These are phyloP conservation scores for Trissolcus brochymenae DNA, from an alignment of 2,888 invertebrate species.

Conservation along the genomic window DNA sequence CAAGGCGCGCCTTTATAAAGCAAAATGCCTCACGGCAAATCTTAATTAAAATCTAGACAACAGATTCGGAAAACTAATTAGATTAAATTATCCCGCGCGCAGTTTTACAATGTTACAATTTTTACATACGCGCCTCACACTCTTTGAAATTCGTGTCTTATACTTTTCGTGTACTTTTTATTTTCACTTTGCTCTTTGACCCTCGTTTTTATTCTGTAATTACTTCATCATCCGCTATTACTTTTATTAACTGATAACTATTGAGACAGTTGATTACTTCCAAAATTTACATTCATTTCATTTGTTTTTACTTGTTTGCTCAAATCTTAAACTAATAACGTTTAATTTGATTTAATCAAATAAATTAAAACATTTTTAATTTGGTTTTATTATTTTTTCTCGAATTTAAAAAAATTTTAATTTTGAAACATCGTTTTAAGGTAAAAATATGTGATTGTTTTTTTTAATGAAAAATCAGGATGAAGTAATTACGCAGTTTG, in stretches of 20 bases:
- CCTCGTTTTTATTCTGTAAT: too few species aligned
- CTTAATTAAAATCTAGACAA: conserved; percentile 70
- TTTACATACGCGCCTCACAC: conserved; percentile 4
- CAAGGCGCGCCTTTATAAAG: neutral
- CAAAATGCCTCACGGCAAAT: conserved; percentile 57
- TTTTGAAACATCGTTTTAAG: too few species aligned
- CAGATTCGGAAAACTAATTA: conserved; percentile 67
- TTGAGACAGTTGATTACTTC: neutral
- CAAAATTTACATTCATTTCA: neutral
- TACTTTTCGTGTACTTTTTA: neutral
- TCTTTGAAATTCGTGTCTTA: neutral
- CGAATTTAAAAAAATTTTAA: too few species aligned
- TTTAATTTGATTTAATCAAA: too few species aligned
- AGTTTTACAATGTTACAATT: conserved; percentile 28
- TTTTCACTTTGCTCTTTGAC: conserved; percentile 1
- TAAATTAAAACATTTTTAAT: too few species aligned
- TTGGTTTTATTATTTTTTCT: too few species aligned
- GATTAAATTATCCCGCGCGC: conserved; percentile 64
- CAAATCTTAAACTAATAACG: too few species aligned
- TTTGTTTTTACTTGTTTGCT: too few species aligned
- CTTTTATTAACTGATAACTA: neutral
- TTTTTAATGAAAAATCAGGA: too few species aligned
- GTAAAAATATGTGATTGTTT: too few species aligned
- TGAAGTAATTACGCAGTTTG: too few species aligned
- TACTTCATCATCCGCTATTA: too few species aligned